Conservation (phyloP, 2,113 vertebrate genomes). For the Tachysurus vachellii region DNA sequence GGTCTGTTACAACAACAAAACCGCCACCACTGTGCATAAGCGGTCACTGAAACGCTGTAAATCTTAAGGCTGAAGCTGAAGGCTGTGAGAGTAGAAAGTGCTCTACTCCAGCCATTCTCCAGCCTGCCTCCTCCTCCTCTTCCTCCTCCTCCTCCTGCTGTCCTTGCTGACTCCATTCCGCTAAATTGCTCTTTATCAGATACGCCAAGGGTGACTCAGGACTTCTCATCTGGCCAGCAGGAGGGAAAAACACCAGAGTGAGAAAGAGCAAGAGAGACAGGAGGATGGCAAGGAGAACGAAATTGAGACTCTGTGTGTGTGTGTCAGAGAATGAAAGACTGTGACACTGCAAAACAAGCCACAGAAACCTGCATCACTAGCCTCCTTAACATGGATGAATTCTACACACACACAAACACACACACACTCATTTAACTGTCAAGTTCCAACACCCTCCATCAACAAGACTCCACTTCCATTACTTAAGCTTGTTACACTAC, state of each 20-base stretch:
- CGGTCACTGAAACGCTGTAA: constrained; percentile 8
- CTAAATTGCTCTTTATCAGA: constrained; percentile 40
- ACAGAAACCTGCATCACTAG: neutral
- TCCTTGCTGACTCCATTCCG: constrained; percentile 30
- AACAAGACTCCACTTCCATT: neutral
- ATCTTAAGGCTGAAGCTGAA: neutral
- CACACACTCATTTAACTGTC: neutral
- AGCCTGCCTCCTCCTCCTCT: neutral
- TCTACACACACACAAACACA: constrained; percentile 7
- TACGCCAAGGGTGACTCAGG: constrained; percentile 42
- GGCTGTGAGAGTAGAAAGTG: constrained; percentile 25
- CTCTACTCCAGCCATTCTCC: constrained; percentile 13
- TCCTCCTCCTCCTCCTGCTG: neutral
- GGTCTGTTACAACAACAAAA: neutral
- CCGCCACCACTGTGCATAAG: neutral
- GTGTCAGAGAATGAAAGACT: constrained; percentile 12
- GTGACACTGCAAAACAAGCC: constrained; percentile 6
- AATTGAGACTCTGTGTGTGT: constrained; percentile 3
- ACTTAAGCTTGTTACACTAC: neutral
- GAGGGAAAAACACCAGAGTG: neutral
- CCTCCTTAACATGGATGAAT: neutral
- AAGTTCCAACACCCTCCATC: neutral
- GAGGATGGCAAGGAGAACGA: constrained; percentile 2
- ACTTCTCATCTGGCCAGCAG: constrained; percentile 10
- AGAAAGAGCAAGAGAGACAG: neutral